A percentile compares a stretch with the other conserved stretches of the same genome.
phyloP scores from a whole-genome alignment of 2,888 invertebrate species.

The Trachelus troglodyta region DNA sequence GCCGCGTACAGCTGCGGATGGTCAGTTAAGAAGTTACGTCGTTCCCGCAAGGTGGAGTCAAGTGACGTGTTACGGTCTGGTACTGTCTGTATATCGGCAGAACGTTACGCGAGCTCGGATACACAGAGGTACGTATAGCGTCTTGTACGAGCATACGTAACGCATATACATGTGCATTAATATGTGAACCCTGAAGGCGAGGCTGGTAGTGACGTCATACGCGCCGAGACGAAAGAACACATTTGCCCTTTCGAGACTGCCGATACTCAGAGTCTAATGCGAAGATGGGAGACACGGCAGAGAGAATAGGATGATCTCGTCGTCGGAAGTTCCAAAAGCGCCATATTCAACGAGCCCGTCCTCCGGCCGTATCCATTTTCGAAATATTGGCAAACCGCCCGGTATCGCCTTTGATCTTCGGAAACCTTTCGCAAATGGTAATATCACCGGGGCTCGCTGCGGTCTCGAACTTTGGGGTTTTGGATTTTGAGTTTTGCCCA shows the following conservation, averaged over 20 bases:
- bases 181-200: background rate
- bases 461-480: background rate
- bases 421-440: background rate
- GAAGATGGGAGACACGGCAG: background rate
- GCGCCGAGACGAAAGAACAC: background rate
- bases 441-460: background rate
- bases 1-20: constrained; percentile 35
- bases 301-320: background rate
- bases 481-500: background rate
- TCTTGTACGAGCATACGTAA: background rate
- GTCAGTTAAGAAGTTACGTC: constrained; percentile 49
- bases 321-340: background rate
- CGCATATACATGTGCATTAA: background rate
- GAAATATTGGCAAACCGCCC: background rate
- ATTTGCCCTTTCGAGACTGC: background rate
- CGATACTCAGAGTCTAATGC: background rate
- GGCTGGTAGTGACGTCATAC: background rate
- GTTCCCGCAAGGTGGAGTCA: constrained; percentile 32
- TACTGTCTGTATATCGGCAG: background rate
- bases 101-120: background rate
- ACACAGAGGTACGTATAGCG: background rate
- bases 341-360: background rate
- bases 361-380: background rate
- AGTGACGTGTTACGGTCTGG: constrained; percentile 15
- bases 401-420: background rate